Percentiles rank a stretch among this genome's conserved stretches.
These are phyloP conservation scores for Leucophora obtusa DNA, from an alignment of 2,888 invertebrate genomes.

Conservation along the genomic window DNA sequence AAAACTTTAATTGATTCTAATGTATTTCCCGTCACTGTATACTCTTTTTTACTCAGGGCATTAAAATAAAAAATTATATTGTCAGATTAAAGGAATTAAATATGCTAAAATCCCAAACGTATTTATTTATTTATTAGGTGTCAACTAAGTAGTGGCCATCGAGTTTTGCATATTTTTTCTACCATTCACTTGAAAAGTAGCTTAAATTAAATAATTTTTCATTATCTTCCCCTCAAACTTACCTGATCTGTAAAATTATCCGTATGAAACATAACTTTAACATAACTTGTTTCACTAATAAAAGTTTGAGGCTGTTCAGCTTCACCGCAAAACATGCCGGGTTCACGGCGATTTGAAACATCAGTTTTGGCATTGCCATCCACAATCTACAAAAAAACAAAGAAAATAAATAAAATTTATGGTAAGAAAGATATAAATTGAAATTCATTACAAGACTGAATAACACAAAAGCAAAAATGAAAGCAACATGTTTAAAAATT, in stretches of 20 bases:
- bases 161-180: too few relatives aligned
- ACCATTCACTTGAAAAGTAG: too few relatives aligned
- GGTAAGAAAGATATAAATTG: constrained; percentile 45
- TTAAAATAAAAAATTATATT: too few relatives aligned
- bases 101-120: too few relatives aligned
- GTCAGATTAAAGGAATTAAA: too few relatives aligned
- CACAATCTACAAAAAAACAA: constrained; percentile 86
- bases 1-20: too few relatives aligned
- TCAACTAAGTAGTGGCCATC: too few relatives aligned
- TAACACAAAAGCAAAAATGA: constrained; percentile 1
- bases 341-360: constrained; percentile 91
- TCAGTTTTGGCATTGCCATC: constrained; percentile 94
- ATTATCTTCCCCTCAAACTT: constrained; percentile 46
- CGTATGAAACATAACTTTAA: constrained; percentile 93
- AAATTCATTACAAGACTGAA: constrained; percentile 51
- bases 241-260: constrained; percentile 95
- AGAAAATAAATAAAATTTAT: constrained; percentile 38
- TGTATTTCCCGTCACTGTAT: too few relatives aligned
- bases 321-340: constrained; percentile 95
- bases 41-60: too few relatives aligned
- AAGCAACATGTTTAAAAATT: constrained; percentile 42
- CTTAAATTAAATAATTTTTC: too few relatives aligned
- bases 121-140: too few relatives aligned
- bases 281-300: constrained; percentile 95
- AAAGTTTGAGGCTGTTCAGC: constrained; percentile 96